phyloP scores from a whole-genome alignment of 2,113 vertebrate genomes.

The Callaeas wilsoni region DNA sequence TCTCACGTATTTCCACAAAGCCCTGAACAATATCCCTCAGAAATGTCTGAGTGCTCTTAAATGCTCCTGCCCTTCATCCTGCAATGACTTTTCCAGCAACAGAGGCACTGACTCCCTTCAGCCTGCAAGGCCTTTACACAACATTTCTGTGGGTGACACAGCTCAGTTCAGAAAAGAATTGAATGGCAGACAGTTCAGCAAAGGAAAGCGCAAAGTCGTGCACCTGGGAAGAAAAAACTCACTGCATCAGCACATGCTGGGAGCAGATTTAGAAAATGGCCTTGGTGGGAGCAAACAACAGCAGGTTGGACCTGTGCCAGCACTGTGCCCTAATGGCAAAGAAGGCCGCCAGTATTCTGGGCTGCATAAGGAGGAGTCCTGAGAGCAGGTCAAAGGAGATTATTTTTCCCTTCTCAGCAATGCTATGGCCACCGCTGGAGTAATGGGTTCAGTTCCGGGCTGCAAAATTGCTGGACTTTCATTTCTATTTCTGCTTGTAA shows the following conservation, averaged over 20 bases:
- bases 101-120: neutral
- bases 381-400: neutral
- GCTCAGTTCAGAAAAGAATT: neutral
- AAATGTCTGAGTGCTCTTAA: neutral
- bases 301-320: neutral
- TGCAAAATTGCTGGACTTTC: neutral
- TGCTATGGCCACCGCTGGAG: neutral
- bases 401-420: neutral
- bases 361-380: neutral
- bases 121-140: neutral
- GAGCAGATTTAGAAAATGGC: neutral
- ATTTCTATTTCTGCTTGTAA: neutral
- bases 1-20: neutral
- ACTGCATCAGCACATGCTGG: neutral
- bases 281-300: neutral
- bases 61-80: accelerated
- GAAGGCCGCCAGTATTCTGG: neutral
- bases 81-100: accelerated
- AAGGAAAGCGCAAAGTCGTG: neutral
- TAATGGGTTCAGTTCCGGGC: neutral
- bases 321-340: neutral
- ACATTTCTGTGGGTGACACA: neutral
- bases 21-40: neutral
- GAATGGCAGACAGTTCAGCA: neutral
- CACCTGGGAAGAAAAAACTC: neutral